Evolutionary conservation across 1,140 invertebrate species (phyloP), one percentile per base, ranked within the genome.

Genomic region (Pogonomyrmex californicus): DNA sequence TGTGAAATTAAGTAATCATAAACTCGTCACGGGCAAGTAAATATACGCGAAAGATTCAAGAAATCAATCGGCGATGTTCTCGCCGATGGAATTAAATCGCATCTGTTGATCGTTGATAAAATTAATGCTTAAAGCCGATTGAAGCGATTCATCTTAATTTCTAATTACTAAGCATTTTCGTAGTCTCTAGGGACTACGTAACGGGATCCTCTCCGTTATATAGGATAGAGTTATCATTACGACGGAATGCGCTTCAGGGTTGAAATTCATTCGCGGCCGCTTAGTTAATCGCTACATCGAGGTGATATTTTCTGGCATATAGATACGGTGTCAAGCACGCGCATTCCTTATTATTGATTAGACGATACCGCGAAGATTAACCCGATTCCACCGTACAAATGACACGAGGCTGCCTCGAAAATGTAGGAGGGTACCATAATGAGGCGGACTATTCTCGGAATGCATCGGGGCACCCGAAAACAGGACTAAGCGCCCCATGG

Each of bases 391-490:
- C 14, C 47, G 36, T 81, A 75, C 54, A 92, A 93, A 93, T 90
- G 91, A 92, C 92, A 89, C 81, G 86, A 73, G 68, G 70, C 51
- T 63, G 75, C 66, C n/a, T 82, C 66, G 78, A 88, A 93, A 92
- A 87, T 82, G 78, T 86, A 62, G 12, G 58, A 65, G 54, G n/a
- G 47, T 17, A n/a, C 82, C 75, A 73, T 93, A 92, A 92, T 92
- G 91, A 93, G 90, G 47, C 58, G 87, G 56, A 77, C 86, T 90
- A 88, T 94, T 93, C 92, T 90, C 30, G 90, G 93, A 93, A 94
- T 90, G 91, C 85, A 88, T 77, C 49, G 65, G 58, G 66, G 63
- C 79, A 85, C 60, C 58, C 85, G 88, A 88, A 90, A 85, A 85
- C 65, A 89, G 79, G 62, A 85, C 76, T 68, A 83, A 93, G 77